Evolutionary conservation across 2,113 vertebrate genomes (phyloP).

Genomic region (Motacilla tschutschensis): DNA sequence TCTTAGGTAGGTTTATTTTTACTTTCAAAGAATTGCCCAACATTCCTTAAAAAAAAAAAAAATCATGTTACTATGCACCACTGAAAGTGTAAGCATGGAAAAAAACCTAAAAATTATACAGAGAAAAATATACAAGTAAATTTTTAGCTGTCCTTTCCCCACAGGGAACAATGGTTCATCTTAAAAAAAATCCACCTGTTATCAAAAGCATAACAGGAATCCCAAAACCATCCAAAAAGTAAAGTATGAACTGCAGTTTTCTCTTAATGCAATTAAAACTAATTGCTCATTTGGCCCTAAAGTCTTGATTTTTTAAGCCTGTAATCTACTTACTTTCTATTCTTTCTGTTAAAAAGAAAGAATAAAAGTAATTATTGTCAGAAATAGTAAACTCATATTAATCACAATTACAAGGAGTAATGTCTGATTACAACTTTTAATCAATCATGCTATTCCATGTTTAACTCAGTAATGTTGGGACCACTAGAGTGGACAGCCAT

Average conservation of each 20-base stretch:
- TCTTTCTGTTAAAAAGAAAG: background rate
- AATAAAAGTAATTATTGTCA: slow-evolving; percentile 47
- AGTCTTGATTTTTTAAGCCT: background rate
- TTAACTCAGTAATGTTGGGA: slow-evolving; percentile 42
- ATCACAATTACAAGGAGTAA: slow-evolving; percentile 62
- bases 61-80: background rate
- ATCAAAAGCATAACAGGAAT: background rate
- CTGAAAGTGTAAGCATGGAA: background rate
- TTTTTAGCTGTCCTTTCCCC: slow-evolving; percentile 24
- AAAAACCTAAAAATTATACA: background rate
- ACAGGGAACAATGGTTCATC: background rate
- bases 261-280: background rate
- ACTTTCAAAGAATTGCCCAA: background rate
- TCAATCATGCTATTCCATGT: slow-evolving; percentile 58
- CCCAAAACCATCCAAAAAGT: slow-evolving; percentile 1
- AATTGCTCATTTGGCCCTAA: slow-evolving; percentile 4
- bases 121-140: background rate
- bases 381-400: slow-evolving; percentile 59
- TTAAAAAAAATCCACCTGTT: background rate
- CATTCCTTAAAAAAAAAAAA: background rate
- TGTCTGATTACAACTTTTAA: slow-evolving; percentile 55
- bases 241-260: background rate
- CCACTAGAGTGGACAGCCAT: slow-evolving; percentile 67
- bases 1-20: background rate
- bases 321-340: background rate